A percentile compares a stretch with the other conserved stretches of the same genome.
Conservation (phyloP, 2,113 vertebrate species). For the Syrmaticus mikado region DNA sequence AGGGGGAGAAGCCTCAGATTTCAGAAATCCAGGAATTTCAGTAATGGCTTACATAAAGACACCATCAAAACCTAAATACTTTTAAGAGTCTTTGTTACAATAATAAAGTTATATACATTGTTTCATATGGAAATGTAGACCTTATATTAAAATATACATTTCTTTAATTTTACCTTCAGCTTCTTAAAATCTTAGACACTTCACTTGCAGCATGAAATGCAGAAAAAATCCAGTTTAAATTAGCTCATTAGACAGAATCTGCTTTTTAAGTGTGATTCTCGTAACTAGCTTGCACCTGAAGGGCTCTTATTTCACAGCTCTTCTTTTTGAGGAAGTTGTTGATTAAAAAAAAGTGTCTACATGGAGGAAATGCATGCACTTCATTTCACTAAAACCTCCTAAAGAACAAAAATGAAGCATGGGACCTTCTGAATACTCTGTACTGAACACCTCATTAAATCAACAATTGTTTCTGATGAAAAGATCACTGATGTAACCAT, state of each 20-base stretch:
- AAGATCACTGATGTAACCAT: accelerated
- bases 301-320: background rate
- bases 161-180: background rate
- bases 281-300: background rate
- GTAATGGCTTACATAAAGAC: background rate
- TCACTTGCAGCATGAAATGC: background rate
- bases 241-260: background rate
- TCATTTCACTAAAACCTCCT: background rate
- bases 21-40: background rate
- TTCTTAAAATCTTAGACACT: background rate
- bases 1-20: background rate
- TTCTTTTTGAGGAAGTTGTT: background rate
- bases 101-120: background rate
- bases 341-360: background rate
- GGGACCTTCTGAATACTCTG: background rate
- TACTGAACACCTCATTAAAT: background rate
- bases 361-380: background rate
- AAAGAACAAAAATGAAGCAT: background rate
- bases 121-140: background rate
- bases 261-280: background rate
- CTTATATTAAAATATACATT: background rate
- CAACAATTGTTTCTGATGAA: background rate
- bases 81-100: background rate
- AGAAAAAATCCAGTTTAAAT: background rate
- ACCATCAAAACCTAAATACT: background rate